phyloP scores from a whole-genome alignment of 2,797 vertebrate species.

The Dallia pectoralis region DNA sequence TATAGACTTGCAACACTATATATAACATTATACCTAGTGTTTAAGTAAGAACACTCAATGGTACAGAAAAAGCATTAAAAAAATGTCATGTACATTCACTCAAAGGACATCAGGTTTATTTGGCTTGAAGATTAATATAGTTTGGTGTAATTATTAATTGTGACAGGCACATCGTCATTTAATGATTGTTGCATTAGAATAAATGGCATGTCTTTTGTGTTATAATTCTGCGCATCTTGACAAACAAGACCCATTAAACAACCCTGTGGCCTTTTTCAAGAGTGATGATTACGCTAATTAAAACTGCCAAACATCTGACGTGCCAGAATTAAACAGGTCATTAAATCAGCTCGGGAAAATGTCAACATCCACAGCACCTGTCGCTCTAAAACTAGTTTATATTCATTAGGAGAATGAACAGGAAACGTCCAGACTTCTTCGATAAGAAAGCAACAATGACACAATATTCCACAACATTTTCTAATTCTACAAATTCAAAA shows the following conservation, averaged over 20 bases:
- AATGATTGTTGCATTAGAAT: slow-evolving; percentile 63
- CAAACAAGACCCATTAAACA: slow-evolving; percentile 77
- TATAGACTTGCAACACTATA: neutral
- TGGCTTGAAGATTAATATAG: slow-evolving; percentile 69
- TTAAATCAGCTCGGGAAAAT: slow-evolving; percentile 72
- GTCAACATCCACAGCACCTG: slow-evolving; percentile 65
- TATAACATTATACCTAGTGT: neutral
- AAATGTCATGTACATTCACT: slow-evolving; percentile 68
- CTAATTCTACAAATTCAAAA: neutral
- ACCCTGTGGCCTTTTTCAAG: slow-evolving; percentile 73
- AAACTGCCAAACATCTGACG: slow-evolving; percentile 74
- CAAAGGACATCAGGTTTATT: slow-evolving; percentile 63
- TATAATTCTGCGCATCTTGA: slow-evolving; percentile 77
- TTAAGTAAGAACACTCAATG: neutral
- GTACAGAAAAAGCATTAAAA: slow-evolving; percentile 54
- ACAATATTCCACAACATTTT: neutral
- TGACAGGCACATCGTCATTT: slow-evolving; percentile 71
- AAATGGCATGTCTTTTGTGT: slow-evolving; percentile 75
- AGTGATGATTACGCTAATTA: slow-evolving; percentile 78
- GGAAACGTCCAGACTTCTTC: neutral
- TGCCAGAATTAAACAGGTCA: slow-evolving; percentile 72
- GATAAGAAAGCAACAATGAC: neutral
- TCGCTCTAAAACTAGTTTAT: slow-evolving; percentile 40
- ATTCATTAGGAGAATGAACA: slow-evolving; percentile 28
- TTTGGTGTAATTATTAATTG: slow-evolving; percentile 71